These are phyloP conservation scores for Tenthredo distinguenda DNA, from an alignment of 2,888 invertebrate species.

Conservation along the genomic window DNA sequence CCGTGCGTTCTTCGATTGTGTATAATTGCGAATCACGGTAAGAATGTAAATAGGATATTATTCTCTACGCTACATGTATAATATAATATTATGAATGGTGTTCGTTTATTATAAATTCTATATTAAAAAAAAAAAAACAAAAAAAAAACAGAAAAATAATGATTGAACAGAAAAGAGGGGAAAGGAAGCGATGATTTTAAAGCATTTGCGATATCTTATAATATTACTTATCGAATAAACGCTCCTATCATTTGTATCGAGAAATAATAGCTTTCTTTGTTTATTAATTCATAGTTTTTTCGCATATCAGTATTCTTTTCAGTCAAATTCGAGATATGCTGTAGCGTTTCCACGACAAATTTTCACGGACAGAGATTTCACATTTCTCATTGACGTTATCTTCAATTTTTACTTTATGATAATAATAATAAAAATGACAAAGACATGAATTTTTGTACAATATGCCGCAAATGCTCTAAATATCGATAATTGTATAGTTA, in stretches of 20 bases:
- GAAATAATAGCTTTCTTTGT: background rate
- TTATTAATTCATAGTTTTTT: background rate
- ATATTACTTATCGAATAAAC: conserved; percentile 7
- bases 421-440: background rate
- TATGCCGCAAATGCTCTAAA: conserved; percentile 49
- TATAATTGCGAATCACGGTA: background rate
- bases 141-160: background rate
- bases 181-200: background rate
- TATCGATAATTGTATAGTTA: conserved; percentile 23
- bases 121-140: conserved; percentile 6
- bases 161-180: background rate
- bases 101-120: conserved; percentile 68
- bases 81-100: conserved; percentile 66
- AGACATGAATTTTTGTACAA: background rate
- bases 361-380: background rate
- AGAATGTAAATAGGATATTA: conserved; percentile 40
- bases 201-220: background rate
- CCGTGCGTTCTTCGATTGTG: background rate
- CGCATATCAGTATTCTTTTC: background rate
- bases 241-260: conserved; percentile 46
- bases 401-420: background rate
- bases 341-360: background rate
- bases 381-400: background rate
- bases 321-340: background rate
- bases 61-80: conserved; percentile 37